Percentiles rank a stretch among this genome's conserved stretches.
phyloP scores from a whole-genome alignment of 2,888 invertebrate species.

The Sclerodermus sp. region DNA sequence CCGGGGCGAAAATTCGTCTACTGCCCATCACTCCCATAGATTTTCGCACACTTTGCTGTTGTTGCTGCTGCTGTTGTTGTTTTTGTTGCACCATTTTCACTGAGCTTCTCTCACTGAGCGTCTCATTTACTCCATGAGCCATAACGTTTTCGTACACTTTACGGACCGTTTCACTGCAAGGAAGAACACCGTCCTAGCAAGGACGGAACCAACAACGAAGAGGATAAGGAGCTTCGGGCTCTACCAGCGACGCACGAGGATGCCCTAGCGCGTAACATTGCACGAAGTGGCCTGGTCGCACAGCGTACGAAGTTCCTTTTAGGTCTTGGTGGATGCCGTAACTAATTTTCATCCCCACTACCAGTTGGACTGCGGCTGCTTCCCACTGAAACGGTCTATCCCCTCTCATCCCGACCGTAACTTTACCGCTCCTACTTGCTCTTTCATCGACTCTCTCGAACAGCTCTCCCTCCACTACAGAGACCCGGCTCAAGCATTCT shows the following conservation, averaged over 20 bases:
- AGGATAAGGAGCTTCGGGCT: constrained; percentile 30
- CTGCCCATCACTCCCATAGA: constrained; percentile 68
- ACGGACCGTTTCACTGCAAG: constrained; percentile 1
- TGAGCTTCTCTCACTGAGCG: constrained; percentile 54
- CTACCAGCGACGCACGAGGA: constrained; percentile 39
- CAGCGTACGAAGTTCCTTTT: constrained; percentile 52
- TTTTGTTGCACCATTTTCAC: constrained; percentile 47
- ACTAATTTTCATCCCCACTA: constrained; percentile 53
- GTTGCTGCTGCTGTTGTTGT: constrained; percentile 45
- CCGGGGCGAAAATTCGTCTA: constrained; percentile 83
- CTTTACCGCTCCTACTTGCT: constrained; percentile 3
- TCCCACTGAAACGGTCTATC: constrained; percentile 41
- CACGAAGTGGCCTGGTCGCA: constrained; percentile 51
- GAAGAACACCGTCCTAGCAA: background rate
- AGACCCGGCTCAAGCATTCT: constrained; percentile 1
- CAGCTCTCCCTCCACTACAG: constrained; percentile 17
- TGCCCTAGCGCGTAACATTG: constrained; percentile 54
- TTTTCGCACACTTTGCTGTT: constrained; percentile 42
- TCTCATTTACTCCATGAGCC: constrained; percentile 65
- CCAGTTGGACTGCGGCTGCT: constrained; percentile 32
- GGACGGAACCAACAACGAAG: constrained; percentile 2
- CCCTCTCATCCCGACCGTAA: constrained; percentile 17
- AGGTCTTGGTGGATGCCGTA: constrained; percentile 56
- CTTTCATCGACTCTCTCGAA: constrained; percentile 16
- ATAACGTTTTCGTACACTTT: constrained; percentile 50